A percentile compares a stretch with the other conserved stretches of the same genome.
phyloP scores from a whole-genome alignment of 2,113 vertebrate genomes.

The Oceanodroma tethys region DNA sequence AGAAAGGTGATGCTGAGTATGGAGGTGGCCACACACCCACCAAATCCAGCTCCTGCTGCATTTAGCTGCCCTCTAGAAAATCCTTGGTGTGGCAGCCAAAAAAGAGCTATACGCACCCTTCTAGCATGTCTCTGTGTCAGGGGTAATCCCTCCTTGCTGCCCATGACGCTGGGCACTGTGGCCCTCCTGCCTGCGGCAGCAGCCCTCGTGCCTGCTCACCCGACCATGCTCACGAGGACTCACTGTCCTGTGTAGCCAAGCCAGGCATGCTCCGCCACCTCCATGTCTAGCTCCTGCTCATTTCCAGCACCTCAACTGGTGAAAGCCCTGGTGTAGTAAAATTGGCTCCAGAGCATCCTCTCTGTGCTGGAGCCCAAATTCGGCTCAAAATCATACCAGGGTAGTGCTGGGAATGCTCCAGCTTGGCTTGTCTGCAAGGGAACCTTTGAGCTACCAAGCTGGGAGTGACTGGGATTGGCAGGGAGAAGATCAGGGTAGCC shows the following conservation, averaged over 20 bases:
- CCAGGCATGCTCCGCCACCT: background rate
- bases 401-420: background rate
- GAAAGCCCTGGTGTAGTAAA: background rate
- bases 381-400: background rate
- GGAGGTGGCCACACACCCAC: background rate
- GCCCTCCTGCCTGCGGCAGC: background rate
- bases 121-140: background rate
- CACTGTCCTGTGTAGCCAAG: background rate
- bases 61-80: background rate
- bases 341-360: background rate
- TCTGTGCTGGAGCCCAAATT: background rate
- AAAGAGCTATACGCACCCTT: background rate
- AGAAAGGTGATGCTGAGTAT: background rate
- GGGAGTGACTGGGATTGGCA: background rate
- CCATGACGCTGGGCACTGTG: rapidly evolving
- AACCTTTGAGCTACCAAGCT: background rate
- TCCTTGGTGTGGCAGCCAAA: background rate
- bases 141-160: background rate
- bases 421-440: background rate
- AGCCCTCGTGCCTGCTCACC: background rate
- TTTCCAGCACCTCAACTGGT: background rate
- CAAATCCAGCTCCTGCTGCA: background rate
- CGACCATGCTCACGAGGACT: rapidly evolving
- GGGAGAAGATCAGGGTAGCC: background rate
- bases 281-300: background rate